Base-by-base conservation (phyloP, 2,797 vertebrate species). In the Scleropages formosus region DNA sequence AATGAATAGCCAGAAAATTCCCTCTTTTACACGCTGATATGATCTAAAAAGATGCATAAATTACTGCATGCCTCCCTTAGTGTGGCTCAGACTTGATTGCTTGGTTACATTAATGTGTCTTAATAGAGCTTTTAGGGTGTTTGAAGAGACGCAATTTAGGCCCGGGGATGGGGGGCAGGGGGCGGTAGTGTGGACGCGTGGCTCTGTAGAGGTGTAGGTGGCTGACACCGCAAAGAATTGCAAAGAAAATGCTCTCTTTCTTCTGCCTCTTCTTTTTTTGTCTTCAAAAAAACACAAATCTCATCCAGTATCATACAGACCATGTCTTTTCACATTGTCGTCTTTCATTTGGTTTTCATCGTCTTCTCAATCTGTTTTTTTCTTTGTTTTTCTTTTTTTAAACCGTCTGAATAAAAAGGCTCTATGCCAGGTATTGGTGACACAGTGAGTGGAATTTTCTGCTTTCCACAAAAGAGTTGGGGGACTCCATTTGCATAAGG, bases 401-500 rank as follows among this genome's bases (percentile, higher is more conserved):
- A 93, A 89, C 89, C 93, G 90, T 91, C 70, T 93, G 87, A 93
- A 95, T 94, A 93, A 93, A 80, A 93, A 94, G 94, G 90, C 91
- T 94, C 84, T 84, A 87, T 94, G 92, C 91, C 94, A 96, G 94
- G 94, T 96, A 95, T 94, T 93, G 92, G 92, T 95, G 94, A 94
- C 93, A 94, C 87, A 88, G 91, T 90, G 91, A 93, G 89, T 87
- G 87, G 92, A 93, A 93, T 93, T 90, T 88, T 88, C 93, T 92
- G 91, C 91, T 91, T 89, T 73, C 89, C 91, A 95, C 94, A 96
- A 95, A 90, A 94, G 95, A 93, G 91, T 94, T 93, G 91, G 93
- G 92, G 91, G 91, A 94, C 90, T 88, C 89, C 85, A 96, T 99
- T 98, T 97, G 95, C 95, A 98, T 96, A 96, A 97, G 96, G 96